phyloP scores from a whole-genome alignment of 2,797 vertebrate species.

The Siniperca undulata region DNA sequence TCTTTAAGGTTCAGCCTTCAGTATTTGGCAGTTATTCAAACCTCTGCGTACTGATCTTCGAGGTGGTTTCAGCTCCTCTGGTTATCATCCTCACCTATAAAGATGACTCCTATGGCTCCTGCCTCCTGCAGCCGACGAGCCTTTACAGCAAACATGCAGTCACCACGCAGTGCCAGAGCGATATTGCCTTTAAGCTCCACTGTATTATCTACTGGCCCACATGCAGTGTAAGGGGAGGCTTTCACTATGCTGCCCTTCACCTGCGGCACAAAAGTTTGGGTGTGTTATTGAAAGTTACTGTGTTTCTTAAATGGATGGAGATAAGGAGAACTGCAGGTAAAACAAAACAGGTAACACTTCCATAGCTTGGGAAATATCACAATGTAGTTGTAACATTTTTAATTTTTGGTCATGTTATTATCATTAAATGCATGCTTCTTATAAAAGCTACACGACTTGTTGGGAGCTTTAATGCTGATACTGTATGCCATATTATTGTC shows the following conservation, averaged over 20 bases:
- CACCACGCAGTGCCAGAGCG: conserved; percentile 84
- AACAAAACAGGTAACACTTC: background rate
- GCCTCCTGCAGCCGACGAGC: conserved; percentile 86
- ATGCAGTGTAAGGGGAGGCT: conserved; percentile 86
- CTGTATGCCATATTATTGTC: background rate
- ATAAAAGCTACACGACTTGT: background rate
- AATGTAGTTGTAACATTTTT: background rate
- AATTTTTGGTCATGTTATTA: background rate
- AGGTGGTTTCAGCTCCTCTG: background rate
- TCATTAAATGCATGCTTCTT: background rate
- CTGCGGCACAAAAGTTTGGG: conserved; percentile 60
- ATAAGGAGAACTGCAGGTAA: background rate
- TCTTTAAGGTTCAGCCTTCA: background rate
- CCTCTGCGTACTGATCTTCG: background rate
- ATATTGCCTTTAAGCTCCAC: conserved; percentile 79
- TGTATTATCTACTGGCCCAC: conserved; percentile 80
- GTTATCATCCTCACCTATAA: conserved; percentile 80
- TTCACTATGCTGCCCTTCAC: conserved; percentile 85
- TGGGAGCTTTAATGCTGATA: background rate
- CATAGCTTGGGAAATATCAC: background rate
- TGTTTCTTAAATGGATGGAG: background rate
- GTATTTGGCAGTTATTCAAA: background rate
- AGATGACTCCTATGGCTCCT: conserved; percentile 85
- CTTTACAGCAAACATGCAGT: conserved; percentile 89
- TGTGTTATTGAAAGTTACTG: background rate